Conservation (phyloP, 1,140 invertebrate genomes). For the Diorhabda elongata region DNA sequence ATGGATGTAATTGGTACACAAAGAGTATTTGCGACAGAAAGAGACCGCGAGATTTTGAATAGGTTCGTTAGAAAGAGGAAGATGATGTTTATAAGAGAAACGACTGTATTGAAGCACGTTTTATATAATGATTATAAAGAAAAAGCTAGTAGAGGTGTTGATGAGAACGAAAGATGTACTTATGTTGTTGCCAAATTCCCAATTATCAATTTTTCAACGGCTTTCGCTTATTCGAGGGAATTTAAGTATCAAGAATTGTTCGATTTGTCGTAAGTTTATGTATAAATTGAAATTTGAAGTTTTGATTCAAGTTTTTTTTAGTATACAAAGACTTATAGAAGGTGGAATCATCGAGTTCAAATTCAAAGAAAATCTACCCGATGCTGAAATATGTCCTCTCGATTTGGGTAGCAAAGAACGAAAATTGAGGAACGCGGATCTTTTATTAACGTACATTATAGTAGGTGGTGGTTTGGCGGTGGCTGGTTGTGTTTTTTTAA, state of each 20-base stretch:
- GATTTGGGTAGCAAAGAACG: constrained; percentile 75
- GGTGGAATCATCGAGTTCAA: constrained; percentile 67
- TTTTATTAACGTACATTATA: constrained; percentile 69
- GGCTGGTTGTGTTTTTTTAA: constrained; percentile 58
- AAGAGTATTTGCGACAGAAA: constrained; percentile 18
- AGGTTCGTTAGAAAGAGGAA: constrained; percentile 48
- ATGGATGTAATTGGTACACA: constrained; percentile 4
- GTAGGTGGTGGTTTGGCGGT: constrained; percentile 61
- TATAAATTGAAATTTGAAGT: constrained; percentile 6
- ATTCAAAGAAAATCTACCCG: constrained; percentile 58
- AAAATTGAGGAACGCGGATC: constrained; percentile 63
- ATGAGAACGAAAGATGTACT: constrained; percentile 62
- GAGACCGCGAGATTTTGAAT: constrained; percentile 33
- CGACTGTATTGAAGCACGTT: constrained; percentile 58
- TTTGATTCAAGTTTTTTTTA: constrained; percentile 44
- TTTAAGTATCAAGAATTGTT: constrained; percentile 58
- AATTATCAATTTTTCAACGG: constrained; percentile 60
- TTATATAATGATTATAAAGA: constrained; percentile 65
- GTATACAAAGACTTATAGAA: constrained; percentile 63
- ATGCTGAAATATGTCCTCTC: constrained; percentile 71
- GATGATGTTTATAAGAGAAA: constrained; percentile 64
- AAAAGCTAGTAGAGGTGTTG: constrained; percentile 54
- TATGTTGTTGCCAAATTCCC: constrained; percentile 65
- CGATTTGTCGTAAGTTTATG: constrained; percentile 61
- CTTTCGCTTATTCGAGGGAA: constrained; percentile 64